Evolutionary conservation across 92 coral and sea anemone species (phyloP).

Genomic region (Umimayanthus kanabou): DNA sequence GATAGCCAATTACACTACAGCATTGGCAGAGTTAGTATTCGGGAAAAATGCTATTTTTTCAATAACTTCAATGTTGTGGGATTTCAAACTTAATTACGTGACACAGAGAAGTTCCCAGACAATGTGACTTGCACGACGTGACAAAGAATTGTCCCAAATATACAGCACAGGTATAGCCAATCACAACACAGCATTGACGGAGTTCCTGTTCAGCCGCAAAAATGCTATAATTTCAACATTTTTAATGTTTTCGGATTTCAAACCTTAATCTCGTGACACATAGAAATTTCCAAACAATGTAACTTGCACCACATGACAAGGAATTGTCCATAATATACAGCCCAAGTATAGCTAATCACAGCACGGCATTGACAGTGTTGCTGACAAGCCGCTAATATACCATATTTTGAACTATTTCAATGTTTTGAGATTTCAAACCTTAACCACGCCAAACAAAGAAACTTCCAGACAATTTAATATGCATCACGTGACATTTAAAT

Average conservation of each 20-base stretch:
- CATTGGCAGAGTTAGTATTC: no score
- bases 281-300: background rate
- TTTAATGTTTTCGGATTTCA: background rate
- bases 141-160: background rate
- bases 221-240: background rate
- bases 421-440: no score
- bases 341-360: no score
- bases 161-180: no score
- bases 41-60: no score
- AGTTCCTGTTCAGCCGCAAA: background rate
- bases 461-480: no score
- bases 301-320: background rate
- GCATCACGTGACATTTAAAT: no score
- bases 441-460: background rate
- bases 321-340: background rate
- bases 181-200: background rate
- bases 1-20: no score
- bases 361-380: background rate
- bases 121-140: background rate
- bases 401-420: background rate
- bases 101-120: background rate
- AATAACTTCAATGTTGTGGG: no score
- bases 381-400: background rate
- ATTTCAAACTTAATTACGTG: background rate
- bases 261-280: background rate